Evolutionary conservation across 2,888 invertebrate genomes (phyloP).

Genomic region (Tineola bisselliella): DNA sequence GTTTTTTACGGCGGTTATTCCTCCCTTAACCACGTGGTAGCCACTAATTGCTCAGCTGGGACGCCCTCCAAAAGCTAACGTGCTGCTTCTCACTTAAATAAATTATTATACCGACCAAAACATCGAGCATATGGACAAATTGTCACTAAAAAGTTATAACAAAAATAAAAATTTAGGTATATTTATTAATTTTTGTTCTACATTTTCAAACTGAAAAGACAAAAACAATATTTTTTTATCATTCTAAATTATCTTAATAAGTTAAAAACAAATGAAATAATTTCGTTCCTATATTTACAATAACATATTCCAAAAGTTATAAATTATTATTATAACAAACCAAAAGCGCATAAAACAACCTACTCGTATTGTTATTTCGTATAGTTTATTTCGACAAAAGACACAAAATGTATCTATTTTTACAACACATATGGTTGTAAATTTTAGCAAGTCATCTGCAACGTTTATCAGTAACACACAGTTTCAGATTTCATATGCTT

Average conservation of each 20-base stretch:
- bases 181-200: too few species aligned
- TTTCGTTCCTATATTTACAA: too few species aligned
- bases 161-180: too few species aligned
- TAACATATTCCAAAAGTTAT: too few species aligned
- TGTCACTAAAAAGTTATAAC: neutral
- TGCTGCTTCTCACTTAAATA: conserved; percentile 51
- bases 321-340: too few species aligned
- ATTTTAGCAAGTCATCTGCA: neutral
- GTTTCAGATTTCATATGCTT: conserved; percentile 4
- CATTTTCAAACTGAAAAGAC: too few species aligned
- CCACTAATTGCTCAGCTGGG: conserved; percentile 66
- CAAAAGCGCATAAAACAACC: too few species aligned
- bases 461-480: neutral
- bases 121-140: neutral
- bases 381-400: too few species aligned
- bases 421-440: neutral
- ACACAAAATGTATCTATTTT: neutral
- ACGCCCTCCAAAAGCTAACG: conserved; percentile 36
- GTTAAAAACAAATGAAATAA: too few species aligned
- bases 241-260: too few species aligned
- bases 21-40: conserved; percentile 55
- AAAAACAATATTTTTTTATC: too few species aligned
- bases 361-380: too few species aligned
- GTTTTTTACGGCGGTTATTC: conserved; percentile 32
- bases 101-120: conserved; percentile 21